Base-by-base conservation (phyloP, 2,797 vertebrate genomes). In the Hydrophis major region DNA sequence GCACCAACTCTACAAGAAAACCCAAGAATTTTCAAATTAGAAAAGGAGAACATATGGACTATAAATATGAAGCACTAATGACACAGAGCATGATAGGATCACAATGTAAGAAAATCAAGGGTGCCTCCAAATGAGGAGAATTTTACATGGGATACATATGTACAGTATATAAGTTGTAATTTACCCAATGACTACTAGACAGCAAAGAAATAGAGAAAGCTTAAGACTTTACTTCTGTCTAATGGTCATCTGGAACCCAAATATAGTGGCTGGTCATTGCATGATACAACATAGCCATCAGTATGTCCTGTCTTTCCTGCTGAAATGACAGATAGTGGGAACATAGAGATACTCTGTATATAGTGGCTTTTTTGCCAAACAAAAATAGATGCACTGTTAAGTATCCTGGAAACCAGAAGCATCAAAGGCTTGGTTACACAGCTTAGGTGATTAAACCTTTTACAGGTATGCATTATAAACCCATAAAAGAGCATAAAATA, bases 1-100 rank as follows among this genome's bases (percentile, higher is more conserved):
- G 98, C 98, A 0, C 98, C 98, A 42, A 98, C 97, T 96, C 99
- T 99, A 96, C 28, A 93, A 88, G 50, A 6, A 42, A 42, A 56
- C 47, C 32, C 59, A 66, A n/a, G 37, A 63, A 56, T 18, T 22
- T 63, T 37, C 14, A 91, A 78, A 66, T 83, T 61, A 78, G 57
- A 28, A 20, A 42, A 20, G 14, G 18, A 6, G 27, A 83, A 47
- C 37, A 42, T 53, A 32, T 2, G 22, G 8, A 10, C 20, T 28
- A 37, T 27, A 88, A 27, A 90, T 4, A 56, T 57, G 55, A 42
- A 66, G n/a, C 37, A 14, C 10, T 32, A 87, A n/a, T 59, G 55
- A 57, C 63, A 61, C 4, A 6, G 13, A 8, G 0, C n/a, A 22
- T 78, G 63, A 61, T 55, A 13, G 14, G 28, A 87, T 90, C 59